Conservation (phyloP, 2,113 vertebrate genomes). For the Macrotus californicus region DNA sequence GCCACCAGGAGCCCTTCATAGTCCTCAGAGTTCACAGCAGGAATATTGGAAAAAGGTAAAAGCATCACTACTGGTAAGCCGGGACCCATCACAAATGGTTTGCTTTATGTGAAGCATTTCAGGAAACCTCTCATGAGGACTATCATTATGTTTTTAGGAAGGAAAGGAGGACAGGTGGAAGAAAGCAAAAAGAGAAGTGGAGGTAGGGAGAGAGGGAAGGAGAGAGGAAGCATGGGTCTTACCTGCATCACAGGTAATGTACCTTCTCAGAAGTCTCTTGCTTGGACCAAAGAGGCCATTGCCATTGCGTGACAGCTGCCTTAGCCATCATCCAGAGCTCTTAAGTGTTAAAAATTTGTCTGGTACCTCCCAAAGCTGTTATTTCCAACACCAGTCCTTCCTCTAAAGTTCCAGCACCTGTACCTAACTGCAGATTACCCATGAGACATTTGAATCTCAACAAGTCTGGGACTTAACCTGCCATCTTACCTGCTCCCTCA, state of each 20-base stretch:
- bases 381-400: not conserved
- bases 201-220: not conserved
- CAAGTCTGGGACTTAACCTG: not conserved
- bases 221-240: not conserved
- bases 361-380: not conserved
- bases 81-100: not conserved
- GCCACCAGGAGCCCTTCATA: not conserved
- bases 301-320: not conserved
- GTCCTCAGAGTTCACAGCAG: not conserved
- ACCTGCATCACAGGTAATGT: not conserved
- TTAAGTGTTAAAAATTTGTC: not conserved
- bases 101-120: not conserved
- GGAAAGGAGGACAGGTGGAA: not conserved
- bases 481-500: fast-evolving
- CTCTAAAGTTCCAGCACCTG: not conserved
- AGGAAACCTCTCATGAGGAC: not conserved
- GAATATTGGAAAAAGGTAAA: not conserved
- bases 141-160: not conserved
- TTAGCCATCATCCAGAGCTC: not conserved
- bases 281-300: not conserved
- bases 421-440: not conserved
- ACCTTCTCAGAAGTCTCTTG: not conserved
- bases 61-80: not conserved
- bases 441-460: not conserved
- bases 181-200: not conserved